Evolutionary conservation across 1,140 invertebrate species (phyloP).

Genomic region (Pseudobourletiella spinata): DNA sequence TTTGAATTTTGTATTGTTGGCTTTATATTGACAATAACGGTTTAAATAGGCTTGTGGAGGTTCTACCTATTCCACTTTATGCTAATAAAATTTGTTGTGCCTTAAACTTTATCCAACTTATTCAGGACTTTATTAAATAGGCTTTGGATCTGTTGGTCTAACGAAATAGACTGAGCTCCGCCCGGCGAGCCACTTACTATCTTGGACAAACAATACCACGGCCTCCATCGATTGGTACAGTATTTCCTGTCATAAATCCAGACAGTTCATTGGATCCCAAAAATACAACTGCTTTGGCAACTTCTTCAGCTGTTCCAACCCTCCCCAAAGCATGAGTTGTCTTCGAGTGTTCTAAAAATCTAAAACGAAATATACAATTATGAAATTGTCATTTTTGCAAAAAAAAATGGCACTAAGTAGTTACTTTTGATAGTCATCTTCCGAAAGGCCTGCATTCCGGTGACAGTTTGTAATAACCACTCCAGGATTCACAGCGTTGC

Average conservation of each 20-base stretch:
- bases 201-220: conserved; percentile 40
- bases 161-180: no score
- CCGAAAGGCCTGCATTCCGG: conserved; percentile 51
- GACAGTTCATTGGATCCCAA: conserved; percentile 45
- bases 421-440: conserved; percentile 52
- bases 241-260: conserved; percentile 42
- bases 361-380: conserved; percentile 22
- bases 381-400: no score
- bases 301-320: conserved; percentile 44
- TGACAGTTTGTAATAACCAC: conserved; percentile 55
- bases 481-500: conserved; percentile 57
- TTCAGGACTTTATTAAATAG: no score
- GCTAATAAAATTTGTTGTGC: no score
- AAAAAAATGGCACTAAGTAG: no score
- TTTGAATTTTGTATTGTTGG: neutral
- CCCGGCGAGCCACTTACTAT: no score
- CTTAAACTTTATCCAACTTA: no score
- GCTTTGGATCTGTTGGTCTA: no score
- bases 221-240: conserved; percentile 42
- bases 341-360: conserved; percentile 46
- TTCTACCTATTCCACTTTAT: no score
- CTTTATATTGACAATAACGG: no score
- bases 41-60: no score
- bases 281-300: conserved; percentile 47
- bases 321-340: conserved; percentile 48